These are phyloP conservation scores for Apogon talboti DNA, from an alignment of 2,797 vertebrate species.

Conservation along the genomic window DNA sequence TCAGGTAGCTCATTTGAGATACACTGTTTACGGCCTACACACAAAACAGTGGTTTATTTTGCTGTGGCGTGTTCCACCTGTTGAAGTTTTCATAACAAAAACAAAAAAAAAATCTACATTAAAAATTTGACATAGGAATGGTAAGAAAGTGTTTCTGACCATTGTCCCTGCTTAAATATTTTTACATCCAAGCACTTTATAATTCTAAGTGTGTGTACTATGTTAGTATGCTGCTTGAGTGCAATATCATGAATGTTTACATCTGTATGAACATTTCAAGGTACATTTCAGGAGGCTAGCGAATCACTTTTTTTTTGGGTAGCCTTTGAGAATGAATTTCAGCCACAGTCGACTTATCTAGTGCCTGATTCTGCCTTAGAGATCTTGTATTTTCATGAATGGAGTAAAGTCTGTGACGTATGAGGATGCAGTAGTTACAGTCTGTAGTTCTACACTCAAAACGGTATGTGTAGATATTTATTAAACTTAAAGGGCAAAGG, in stretches of 20 bases:
- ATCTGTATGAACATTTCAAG: slow-evolving; percentile 66
- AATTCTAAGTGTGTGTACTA: slow-evolving; percentile 54
- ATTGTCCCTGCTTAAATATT: slow-evolving; percentile 53
- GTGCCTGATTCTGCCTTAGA: slow-evolving; percentile 74
- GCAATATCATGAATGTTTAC: slow-evolving; percentile 82
- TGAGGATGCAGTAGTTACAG: slow-evolving; percentile 27
- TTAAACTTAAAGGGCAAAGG: slow-evolving; percentile 6
- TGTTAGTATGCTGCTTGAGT: slow-evolving; percentile 68
- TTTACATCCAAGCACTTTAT: slow-evolving; percentile 81
- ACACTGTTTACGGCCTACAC: slow-evolving; percentile 37
- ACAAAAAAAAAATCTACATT: not conserved
- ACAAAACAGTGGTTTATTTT: slow-evolving; percentile 46
- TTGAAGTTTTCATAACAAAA: slow-evolving; percentile 15
- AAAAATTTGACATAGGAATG: slow-evolving; percentile 24
- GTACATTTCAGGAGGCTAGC: slow-evolving; percentile 64
- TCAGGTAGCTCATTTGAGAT: slow-evolving; percentile 46
- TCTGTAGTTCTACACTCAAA: slow-evolving; percentile 44
- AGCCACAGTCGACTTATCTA: slow-evolving; percentile 62
- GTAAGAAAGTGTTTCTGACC: slow-evolving; percentile 29
- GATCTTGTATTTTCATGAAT: slow-evolving; percentile 43
- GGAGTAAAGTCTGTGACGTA: slow-evolving; percentile 41
- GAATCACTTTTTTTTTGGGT: slow-evolving; percentile 29
- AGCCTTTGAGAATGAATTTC: slow-evolving; percentile 50
- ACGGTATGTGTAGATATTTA: slow-evolving; percentile 44
- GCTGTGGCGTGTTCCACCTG: slow-evolving; percentile 31